These are phyloP conservation scores for Neodon shergylaensis DNA, from an alignment of 2,113 vertebrate genomes.

Conservation along the genomic window DNA sequence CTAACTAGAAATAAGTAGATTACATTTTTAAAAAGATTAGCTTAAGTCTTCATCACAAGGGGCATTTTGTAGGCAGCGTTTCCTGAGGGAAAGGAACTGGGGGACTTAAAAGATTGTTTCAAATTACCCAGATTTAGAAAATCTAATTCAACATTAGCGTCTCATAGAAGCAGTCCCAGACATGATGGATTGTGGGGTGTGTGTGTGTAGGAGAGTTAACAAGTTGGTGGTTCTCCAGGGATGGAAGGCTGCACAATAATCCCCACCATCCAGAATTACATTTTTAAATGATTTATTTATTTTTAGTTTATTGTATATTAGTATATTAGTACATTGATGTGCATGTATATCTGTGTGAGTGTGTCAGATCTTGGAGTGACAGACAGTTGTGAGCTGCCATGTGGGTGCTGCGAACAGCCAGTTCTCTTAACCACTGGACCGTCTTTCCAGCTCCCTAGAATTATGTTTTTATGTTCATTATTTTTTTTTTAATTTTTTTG, in stretches of 20 bases:
- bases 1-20: conserved; percentile 68
- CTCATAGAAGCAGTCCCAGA: conserved; percentile 20
- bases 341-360: no score
- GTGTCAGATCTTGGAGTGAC: no score
- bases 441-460: not conserved
- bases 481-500: no score
- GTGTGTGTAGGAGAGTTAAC: not conserved
- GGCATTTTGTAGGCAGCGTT: conserved; percentile 19
- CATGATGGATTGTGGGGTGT: not conserved
- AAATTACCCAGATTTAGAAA: conserved; percentile 51
- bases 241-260: not conserved
- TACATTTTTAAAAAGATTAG: conserved; percentile 71
- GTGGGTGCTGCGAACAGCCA: no score
- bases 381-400: no score
- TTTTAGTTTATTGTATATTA: no score
- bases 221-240: not conserved
- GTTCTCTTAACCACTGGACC: no score
- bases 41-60: conserved; percentile 67
- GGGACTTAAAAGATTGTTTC: not conserved
- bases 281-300: no score
- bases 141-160: not conserved
- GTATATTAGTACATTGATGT: no score
- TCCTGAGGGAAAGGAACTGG: conserved; percentile 23
- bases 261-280: not conserved
- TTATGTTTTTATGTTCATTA: not conserved